Conservation (phyloP, 2,888 invertebrate genomes). For the Epirrita christyi region DNA sequence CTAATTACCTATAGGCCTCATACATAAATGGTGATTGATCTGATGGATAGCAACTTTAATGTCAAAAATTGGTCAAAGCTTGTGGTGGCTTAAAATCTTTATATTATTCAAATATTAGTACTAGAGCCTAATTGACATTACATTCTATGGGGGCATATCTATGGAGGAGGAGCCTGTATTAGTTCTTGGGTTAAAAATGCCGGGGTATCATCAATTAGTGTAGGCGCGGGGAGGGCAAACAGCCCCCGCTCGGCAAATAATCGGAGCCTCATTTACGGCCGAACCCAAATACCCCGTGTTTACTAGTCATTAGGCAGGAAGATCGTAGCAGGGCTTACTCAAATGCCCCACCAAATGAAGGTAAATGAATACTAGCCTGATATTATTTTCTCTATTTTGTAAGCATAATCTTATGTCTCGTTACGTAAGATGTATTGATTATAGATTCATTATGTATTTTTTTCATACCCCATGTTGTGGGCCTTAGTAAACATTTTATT, state of each 20-base stretch:
- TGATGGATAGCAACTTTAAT: too few relatives aligned
- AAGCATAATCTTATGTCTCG: background rate
- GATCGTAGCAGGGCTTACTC: constrained; percentile 48
- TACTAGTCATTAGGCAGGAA: constrained; percentile 74
- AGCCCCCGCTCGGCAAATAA: constrained; percentile 64
- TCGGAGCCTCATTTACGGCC: constrained; percentile 68
- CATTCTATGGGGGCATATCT: background rate
- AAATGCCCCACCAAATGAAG: constrained; percentile 25
- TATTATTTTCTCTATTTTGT: background rate
- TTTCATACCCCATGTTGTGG: too few relatives aligned
- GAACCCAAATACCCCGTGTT: constrained; percentile 58
- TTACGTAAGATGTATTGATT: too few relatives aligned
- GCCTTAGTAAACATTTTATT: too few relatives aligned
- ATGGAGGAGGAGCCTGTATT: constrained; percentile 1
- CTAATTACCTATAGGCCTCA: too few relatives aligned
- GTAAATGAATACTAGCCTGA: constrained; percentile 1
- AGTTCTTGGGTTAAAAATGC: constrained; percentile 50
- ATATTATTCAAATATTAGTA: too few relatives aligned
- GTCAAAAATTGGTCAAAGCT: too few relatives aligned
- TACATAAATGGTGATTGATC: too few relatives aligned
- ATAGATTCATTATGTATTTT: too few relatives aligned
- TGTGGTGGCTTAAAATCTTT: too few relatives aligned
- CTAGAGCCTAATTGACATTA: background rate
- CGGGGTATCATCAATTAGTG: constrained; percentile 71
- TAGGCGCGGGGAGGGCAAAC: constrained; percentile 65